Conservation (phyloP, 2,113 vertebrate genomes). For the Hyla sarda region DNA sequence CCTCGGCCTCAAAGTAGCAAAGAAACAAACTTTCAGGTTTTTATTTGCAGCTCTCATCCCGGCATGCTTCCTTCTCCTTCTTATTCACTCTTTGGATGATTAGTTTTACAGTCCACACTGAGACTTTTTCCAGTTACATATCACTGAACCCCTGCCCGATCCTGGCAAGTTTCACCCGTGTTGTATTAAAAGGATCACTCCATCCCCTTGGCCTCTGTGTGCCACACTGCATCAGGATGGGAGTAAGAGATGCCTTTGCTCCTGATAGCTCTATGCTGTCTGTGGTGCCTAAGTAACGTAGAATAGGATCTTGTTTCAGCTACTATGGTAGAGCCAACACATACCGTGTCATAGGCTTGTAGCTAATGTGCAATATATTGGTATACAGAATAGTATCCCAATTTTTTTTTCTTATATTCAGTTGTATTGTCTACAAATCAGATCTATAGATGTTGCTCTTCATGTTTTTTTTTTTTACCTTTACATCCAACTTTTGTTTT, state of each 20-base stretch:
- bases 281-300: constrained; percentile 61
- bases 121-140: constrained; percentile 56
- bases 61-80: constrained; percentile 66
- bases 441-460: neutral
- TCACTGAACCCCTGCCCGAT: neutral
- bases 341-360: constrained; percentile 54
- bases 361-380: constrained; percentile 65
- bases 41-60: constrained; percentile 63
- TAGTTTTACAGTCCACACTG: constrained; percentile 65
- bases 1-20: constrained; percentile 58
- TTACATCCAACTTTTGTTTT: neutral
- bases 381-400: constrained; percentile 56
- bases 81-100: constrained; percentile 65
- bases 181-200: neutral
- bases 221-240: neutral
- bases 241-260: constrained; percentile 58
- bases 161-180: neutral
- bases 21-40: constrained; percentile 60
- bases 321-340: constrained; percentile 40
- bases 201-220: neutral
- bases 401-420: neutral
- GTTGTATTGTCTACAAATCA: neutral
- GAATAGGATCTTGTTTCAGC: constrained; percentile 45
- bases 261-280: constrained; percentile 56
- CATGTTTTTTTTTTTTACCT: neutral